phyloP scores from a whole-genome alignment of 2,797 vertebrate genomes.

The Eulemur mongoz region DNA sequence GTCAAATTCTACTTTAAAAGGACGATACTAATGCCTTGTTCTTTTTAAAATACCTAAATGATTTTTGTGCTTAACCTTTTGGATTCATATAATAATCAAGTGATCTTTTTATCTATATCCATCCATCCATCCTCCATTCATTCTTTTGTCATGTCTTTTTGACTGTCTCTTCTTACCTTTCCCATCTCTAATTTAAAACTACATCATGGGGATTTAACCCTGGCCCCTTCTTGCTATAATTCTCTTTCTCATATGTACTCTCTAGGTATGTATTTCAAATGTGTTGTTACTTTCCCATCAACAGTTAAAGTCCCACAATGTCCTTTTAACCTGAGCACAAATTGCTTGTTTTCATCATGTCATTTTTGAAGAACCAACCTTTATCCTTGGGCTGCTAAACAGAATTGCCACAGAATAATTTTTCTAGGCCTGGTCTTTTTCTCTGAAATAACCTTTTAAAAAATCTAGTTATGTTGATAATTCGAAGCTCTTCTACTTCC shows the following conservation, averaged over 20 bases:
- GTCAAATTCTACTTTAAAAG: conserved; percentile 45
- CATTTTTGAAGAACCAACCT: neutral
- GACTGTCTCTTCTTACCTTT: neutral
- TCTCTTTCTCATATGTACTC: neutral
- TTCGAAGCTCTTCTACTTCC: conserved; percentile 19
- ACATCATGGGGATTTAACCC: neutral
- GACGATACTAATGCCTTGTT: neutral
- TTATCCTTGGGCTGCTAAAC: neutral
- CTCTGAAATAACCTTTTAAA: conserved; percentile 8
- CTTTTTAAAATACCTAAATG: conserved; percentile 33
- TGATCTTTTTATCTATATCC: neutral
- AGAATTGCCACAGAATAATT: conserved; percentile 29
- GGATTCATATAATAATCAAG: neutral
- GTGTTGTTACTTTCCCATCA: neutral
- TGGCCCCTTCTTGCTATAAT: neutral
- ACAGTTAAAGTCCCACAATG: neutral
- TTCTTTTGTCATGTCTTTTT: neutral
- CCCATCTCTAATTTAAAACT: neutral
- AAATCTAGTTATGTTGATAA: conserved; percentile 13
- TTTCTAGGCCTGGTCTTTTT: conserved; percentile 6
- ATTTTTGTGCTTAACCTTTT: conserved; percentile 33
- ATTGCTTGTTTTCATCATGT: neutral
- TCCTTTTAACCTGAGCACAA: neutral
- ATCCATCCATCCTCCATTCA: neutral
- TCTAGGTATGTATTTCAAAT: neutral